Evolutionary conservation across 2,888 invertebrate genomes (phyloP), one percentile per base, ranked within the genome.

Genomic region (Tillus elongatus): DNA sequence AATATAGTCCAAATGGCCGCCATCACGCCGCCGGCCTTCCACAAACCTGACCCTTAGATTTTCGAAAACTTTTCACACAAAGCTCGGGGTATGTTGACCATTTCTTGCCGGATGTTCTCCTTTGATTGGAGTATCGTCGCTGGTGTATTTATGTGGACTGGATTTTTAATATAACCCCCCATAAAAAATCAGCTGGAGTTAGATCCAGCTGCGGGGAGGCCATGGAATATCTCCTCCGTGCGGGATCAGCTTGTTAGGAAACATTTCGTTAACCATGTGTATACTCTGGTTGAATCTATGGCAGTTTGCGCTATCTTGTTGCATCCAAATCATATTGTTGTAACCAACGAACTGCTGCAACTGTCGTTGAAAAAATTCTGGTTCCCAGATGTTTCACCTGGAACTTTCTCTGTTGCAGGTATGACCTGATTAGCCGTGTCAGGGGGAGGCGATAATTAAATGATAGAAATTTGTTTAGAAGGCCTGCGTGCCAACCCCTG

Each of bases 1-100:
- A 8, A 19, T 19, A 19, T 19, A 6, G n/a, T 8, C 24, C 6
- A 19, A 19, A 19, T 19, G n/a, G 6, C 24, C 24, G 6, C 24
- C 24, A 19, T 19, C n/a, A 6, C 24, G 24, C 24, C 24, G 24
- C 24, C n/a, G 24, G n/a, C 24, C 6, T n/a, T 19, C 24, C n/a
- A 8, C 24, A 6, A 19, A 19, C 6, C 24, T 6, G n/a, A 8
- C 6, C 24, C 24, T 19, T 19, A 19, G 24, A 19, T 19, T 19
- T 19, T 19, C 24, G 6, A 19, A 8, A 6, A 19, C 24, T 8
- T n/a, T 19, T 19, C 6, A n/a, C 24, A 19, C n/a, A 19, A 19
- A 8, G 6, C 24, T 8, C 6, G 24, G n/a, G 24, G 6, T 8
- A 19, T 19, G 24, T 19, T n/a, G 6, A 8, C 24, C 6, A 19